These are phyloP conservation scores for Brachionus manjavacas DNA, from an alignment of 1,140 invertebrate genomes.

Conservation along the genomic window DNA sequence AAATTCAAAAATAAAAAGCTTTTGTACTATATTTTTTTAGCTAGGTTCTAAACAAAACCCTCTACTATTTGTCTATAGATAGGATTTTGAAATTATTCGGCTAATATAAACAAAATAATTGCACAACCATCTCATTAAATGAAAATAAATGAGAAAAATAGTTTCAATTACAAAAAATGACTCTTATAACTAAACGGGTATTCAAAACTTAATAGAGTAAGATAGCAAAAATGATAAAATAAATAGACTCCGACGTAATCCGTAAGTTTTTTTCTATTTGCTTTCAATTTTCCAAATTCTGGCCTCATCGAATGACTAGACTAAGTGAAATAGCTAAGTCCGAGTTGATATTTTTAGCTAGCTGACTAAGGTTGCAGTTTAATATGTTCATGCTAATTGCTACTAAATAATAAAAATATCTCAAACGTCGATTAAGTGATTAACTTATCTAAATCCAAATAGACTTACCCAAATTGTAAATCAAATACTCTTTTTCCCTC, in stretches of 20 bases:
- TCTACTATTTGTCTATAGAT: neutral
- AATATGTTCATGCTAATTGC: conserved; percentile 8
- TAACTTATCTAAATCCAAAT: conserved; percentile 11
- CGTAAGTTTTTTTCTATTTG: neutral
- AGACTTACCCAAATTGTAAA: neutral
- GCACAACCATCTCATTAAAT: neutral
- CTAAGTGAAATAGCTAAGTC: neutral
- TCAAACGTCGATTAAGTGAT: conserved; percentile 8
- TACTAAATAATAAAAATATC: neutral
- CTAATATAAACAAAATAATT: neutral
- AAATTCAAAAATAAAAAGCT: neutral
- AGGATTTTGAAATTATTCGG: neutral
- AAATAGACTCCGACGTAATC: neutral
- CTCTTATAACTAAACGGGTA: neutral
- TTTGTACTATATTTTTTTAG: neutral
- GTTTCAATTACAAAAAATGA: neutral
- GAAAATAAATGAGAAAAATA: neutral
- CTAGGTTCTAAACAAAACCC: neutral
- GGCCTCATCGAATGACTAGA: neutral
- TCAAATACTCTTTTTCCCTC: neutral
- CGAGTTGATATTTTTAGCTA: neutral
- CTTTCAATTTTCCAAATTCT: neutral
- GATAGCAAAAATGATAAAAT: neutral
- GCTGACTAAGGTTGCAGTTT: neutral
- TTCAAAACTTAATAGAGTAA: neutral